A percentile compares a stretch with the other conserved stretches of the same genome.
phyloP scores from a whole-genome alignment of 2,797 vertebrate genomes.

The Anguilla pacifica region DNA sequence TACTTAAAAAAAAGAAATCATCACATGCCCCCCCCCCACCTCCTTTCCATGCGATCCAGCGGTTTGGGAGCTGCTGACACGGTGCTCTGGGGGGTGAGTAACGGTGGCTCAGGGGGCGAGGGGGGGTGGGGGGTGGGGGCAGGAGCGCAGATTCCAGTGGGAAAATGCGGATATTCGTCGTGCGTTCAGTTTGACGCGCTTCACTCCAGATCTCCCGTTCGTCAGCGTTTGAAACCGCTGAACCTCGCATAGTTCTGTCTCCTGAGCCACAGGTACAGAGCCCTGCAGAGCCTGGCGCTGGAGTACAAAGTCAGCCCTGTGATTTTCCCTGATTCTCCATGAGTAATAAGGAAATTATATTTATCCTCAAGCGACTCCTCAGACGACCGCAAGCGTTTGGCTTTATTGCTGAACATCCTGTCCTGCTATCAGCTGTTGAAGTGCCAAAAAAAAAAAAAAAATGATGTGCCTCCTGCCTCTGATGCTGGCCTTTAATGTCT shows the following conservation, averaged over 20 bases:
- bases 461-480: no score
- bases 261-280: not conserved
- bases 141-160: not conserved
- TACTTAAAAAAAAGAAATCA: no score
- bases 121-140: not conserved
- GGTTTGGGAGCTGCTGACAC: no score
- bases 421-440: not conserved
- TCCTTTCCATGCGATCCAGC: no score
- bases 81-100: no score
- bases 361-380: not conserved
- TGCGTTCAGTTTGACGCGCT: not conserved
- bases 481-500: not conserved
- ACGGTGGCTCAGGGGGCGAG: no score
- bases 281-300: not conserved
- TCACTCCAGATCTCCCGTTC: not conserved
- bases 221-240: constrained; percentile 17
- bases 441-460: no score
- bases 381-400: not conserved
- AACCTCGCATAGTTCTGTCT: not conserved
- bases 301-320: not conserved
- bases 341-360: not conserved
- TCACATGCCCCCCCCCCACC: no score
- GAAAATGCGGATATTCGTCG: not conserved
- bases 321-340: not conserved
- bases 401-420: not conserved